Evolutionary conservation across 2,797 vertebrate genomes (phyloP), one percentile per base, ranked within the genome.

Genomic region (Botia almorhae): DNA sequence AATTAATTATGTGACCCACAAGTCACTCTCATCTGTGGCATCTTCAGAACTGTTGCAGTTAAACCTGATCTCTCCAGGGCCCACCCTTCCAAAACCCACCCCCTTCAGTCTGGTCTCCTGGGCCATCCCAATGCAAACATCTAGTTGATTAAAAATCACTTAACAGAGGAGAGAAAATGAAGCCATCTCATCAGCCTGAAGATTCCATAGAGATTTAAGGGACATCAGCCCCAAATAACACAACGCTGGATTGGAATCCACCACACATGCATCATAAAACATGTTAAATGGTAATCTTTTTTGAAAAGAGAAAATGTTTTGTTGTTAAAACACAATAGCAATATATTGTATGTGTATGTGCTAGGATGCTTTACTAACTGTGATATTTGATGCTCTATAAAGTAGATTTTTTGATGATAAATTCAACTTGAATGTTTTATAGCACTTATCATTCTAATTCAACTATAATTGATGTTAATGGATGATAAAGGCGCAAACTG

Each of bases 101-200:
- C 82, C 84, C 83, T 83, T 85, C 86, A 81, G 88, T 85, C 83
- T 74, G 60, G 85, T 83, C 89, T 90, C 92, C 80, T 84, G 87
- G 91, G 91, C 89, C 87, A 87, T 89, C 88, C 88, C 48, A 80
- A 91, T 87, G 89, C 88, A 89, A 91, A 92, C 92, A 90, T 91
- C 76, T 74, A 76, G 92, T 93, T 94, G 93, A 94, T 94, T 94
- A 94, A 93, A 94, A 93, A 93, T 92, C 91, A 94, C 92, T 94
- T 94, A 92, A 92, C 87, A 84, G 86, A 82, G 88, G 89, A 87
- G 86, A 89, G 87, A 93, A 46, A 93, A 94, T 92, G 91, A 92
- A 94, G 91, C 92, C 92, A 90, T 94, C 91, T 91, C 88, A 91
- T 84, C 78, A 87, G 92, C 89, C 89, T 89, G 88, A 81, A 87